Conservation (phyloP, 2,797 vertebrate species). For the Simalia tracyae region DNA sequence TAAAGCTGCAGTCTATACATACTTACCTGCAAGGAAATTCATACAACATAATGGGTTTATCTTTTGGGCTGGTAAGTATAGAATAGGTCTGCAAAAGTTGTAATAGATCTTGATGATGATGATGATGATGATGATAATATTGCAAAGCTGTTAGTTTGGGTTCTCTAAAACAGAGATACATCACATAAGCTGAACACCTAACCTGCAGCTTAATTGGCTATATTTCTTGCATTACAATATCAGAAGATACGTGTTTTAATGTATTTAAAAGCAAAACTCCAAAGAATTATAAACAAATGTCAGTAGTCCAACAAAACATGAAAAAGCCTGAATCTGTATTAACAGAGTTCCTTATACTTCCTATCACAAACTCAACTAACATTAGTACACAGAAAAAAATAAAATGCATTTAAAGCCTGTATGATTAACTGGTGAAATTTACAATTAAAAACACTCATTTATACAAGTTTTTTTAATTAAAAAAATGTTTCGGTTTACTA, state of each 20-base stretch:
- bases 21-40: background rate
- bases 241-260: conserved; percentile 48
- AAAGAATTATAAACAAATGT: conserved; percentile 53
- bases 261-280: conserved; percentile 50
- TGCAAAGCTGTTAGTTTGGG: conserved; percentile 47
- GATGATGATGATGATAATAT: background rate
- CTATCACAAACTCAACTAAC: conserved; percentile 29
- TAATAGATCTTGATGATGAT: conserved; percentile 7
- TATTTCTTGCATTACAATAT: conserved; percentile 46
- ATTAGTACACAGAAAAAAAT: conserved; percentile 39
- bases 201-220: conserved; percentile 59
- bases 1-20: background rate
- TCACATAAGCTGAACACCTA: conserved; percentile 56
- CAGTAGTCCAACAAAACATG: conserved; percentile 16
- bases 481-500: background rate
- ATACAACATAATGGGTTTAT: background rate
- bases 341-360: conserved; percentile 38
- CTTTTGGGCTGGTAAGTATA: background rate
- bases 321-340: conserved; percentile 51
- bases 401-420: background rate
- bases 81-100: background rate
- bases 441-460: background rate
- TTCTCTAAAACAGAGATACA: conserved; percentile 51
- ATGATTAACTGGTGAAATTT: conserved; percentile 33
- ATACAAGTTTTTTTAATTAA: background rate